These are phyloP conservation scores for Leucopsar rothschildi DNA, from an alignment of 2,113 vertebrate genomes.

Conservation along the genomic window DNA sequence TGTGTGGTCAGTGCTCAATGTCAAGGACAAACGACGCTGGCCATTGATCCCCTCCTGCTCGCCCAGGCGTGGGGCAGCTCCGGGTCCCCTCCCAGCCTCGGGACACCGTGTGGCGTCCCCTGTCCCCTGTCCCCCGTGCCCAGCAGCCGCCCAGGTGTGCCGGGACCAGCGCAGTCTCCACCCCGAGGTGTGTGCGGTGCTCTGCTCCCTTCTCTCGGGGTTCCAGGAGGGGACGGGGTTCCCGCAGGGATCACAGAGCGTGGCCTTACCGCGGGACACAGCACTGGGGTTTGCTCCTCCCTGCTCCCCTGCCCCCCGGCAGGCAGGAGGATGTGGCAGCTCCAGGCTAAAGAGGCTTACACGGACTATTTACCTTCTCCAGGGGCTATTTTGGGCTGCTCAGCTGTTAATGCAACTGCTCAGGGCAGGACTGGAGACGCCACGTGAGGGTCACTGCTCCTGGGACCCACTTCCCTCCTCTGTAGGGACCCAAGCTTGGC, in stretches of 20 bases:
- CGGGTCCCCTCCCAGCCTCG: background rate
- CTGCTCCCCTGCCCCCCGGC: background rate
- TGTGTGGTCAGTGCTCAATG: fast-evolving
- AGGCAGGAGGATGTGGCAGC: background rate
- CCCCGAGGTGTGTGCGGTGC: background rate
- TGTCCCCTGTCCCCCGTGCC: too few relatives aligned
- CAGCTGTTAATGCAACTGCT: background rate
- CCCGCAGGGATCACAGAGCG: fast-evolving
- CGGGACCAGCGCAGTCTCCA: background rate
- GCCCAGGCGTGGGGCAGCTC: fast-evolving
- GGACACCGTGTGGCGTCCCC: background rate
- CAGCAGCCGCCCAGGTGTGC: background rate
- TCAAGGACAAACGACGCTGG: fast-evolving
- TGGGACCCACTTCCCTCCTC: background rate
- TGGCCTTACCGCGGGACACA: too few relatives aligned
- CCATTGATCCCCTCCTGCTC: fast-evolving
- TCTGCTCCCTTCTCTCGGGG: background rate
- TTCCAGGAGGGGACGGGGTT: background rate
- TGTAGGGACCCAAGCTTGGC: background rate
- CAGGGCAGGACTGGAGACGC: background rate
- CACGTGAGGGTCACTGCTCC: background rate
- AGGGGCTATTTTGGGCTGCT: conserved; percentile 9
- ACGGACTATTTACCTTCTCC: background rate
- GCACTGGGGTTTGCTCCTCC: too few relatives aligned
- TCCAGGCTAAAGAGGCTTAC: conserved; percentile 16